A percentile compares a stretch with the other conserved stretches of the same genome.
Conservation (phyloP, 1,140 invertebrate genomes). For the Drosophila teissieri region DNA sequence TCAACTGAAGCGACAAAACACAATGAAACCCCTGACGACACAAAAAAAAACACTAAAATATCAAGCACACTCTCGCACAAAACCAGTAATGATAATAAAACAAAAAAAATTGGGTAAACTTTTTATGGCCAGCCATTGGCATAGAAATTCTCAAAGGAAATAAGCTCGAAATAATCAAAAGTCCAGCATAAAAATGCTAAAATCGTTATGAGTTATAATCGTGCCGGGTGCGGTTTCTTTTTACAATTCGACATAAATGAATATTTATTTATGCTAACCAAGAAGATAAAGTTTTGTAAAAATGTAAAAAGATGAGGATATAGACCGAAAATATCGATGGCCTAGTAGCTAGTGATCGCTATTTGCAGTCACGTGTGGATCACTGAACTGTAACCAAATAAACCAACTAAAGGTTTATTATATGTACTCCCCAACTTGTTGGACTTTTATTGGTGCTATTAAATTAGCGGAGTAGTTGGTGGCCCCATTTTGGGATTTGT, state of each 20-base stretch:
- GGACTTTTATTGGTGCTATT: not conserved
- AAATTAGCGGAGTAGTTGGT: not conserved
- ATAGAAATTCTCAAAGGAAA: slow-evolving; percentile 62
- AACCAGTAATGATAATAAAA: slow-evolving; percentile 12
- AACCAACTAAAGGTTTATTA: not conserved
- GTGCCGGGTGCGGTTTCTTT: slow-evolving; percentile 27
- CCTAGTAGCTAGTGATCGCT: not conserved
- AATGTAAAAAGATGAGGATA: not conserved
- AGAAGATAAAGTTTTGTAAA: not conserved
- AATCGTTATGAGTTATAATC: slow-evolving; percentile 45
- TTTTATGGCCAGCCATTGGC: slow-evolving; percentile 50
- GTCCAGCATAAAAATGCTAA: slow-evolving; percentile 23
- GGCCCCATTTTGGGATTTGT: too few relatives aligned
- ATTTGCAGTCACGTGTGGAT: slow-evolving; percentile 22
- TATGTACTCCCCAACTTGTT: slow-evolving; percentile 3
- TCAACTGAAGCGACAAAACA: slow-evolving; percentile 63
- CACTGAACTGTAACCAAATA: slow-evolving; percentile 6
- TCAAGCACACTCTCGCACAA: slow-evolving; percentile 7
- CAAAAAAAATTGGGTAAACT: slow-evolving; percentile 48
- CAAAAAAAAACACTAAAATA: slow-evolving; percentile 9
- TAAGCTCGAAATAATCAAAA: slow-evolving; percentile 19
- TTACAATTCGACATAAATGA: slow-evolving; percentile 48
- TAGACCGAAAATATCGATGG: slow-evolving; percentile 13
- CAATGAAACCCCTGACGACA: slow-evolving; percentile 23
- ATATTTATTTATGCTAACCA: slow-evolving; percentile 62